phyloP scores from a whole-genome alignment of 1,140 invertebrate genomes.

The Sinella curviseta region DNA sequence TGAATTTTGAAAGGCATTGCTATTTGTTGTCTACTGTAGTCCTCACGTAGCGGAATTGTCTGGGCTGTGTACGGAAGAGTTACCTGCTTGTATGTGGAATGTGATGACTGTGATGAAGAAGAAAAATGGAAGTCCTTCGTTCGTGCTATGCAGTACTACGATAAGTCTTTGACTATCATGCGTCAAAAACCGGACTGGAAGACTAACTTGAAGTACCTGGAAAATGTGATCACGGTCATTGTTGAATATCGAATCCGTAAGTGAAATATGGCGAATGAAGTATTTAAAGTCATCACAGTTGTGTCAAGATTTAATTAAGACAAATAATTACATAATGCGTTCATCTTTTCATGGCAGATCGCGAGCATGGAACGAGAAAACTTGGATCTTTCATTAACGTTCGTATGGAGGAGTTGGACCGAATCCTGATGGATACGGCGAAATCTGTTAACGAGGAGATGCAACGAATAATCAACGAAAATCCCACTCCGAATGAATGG shows the following conservation, averaged over 20 bases:
- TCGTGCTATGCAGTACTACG: background rate
- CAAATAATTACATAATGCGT: background rate
- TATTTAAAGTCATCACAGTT: background rate
- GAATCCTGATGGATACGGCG: background rate
- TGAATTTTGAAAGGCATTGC: background rate
- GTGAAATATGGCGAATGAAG: background rate
- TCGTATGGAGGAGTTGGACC: background rate
- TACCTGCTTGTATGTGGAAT: too few species aligned
- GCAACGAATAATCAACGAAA: background rate
- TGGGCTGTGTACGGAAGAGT: background rate
- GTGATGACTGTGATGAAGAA: background rate
- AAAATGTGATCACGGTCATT: background rate
- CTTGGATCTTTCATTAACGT: too few species aligned
- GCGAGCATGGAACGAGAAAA: background rate
- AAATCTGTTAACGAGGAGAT: background rate
- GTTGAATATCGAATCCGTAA: background rate
- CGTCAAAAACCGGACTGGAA: background rate
- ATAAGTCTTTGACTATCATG: background rate
- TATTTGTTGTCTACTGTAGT: background rate
- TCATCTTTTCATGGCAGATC: background rate
- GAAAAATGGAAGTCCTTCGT: background rate
- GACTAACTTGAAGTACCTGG: background rate
- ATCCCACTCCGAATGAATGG: background rate
- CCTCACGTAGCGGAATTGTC: background rate
- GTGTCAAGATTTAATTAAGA: background rate